These are phyloP conservation scores for Propithecus deckenii DNA, from an alignment of 2,797 vertebrate genomes.

Conservation along the genomic window DNA sequence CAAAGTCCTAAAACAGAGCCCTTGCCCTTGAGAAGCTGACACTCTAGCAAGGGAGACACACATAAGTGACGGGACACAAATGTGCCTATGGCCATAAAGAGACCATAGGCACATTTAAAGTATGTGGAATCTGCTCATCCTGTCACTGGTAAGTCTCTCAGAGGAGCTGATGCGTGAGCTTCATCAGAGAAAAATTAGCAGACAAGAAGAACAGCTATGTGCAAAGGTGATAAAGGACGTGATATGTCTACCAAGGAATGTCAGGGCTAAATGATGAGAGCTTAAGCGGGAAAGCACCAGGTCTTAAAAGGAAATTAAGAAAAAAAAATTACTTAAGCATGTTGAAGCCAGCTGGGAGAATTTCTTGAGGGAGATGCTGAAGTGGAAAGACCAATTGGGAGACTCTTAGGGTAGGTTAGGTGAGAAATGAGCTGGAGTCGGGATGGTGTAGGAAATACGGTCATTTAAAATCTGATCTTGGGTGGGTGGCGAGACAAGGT, in stretches of 20 bases:
- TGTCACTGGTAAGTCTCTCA: not conserved
- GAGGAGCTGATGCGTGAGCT: not conserved
- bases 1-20: not conserved
- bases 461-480: not conserved
- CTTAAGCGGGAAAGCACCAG: not conserved
- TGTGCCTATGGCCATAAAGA: not conserved
- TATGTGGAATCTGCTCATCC: not conserved
- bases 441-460: not conserved
- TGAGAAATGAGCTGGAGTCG: not conserved
- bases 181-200: not conserved
- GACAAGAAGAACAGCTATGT: not conserved
- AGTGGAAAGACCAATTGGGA: not conserved
- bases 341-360: not conserved
- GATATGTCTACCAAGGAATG: not conserved
- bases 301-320: not conserved
- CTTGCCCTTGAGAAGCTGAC: not conserved
- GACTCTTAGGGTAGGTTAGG: too few species aligned
- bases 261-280: not conserved
- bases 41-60: not conserved
- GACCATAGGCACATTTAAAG: rapidly evolving
- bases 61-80: not conserved
- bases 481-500: not conserved
- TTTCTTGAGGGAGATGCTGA: not conserved
- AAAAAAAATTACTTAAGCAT: not conserved
- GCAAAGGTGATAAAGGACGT: not conserved